phyloP scores from a whole-genome alignment of 2,113 vertebrate genomes.

The Eublepharis macularius region DNA sequence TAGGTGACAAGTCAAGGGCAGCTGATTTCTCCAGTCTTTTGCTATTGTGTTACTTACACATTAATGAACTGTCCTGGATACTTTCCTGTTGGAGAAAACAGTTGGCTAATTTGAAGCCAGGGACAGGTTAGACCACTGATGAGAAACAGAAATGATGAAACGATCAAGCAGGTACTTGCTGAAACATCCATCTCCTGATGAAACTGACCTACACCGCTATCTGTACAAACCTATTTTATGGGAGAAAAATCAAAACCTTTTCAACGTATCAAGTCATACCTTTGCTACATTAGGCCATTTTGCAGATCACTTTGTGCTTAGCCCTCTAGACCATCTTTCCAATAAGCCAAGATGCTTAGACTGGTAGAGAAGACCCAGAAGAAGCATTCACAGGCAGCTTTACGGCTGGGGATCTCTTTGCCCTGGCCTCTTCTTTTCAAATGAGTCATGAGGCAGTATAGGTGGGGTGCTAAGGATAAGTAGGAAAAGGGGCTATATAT shows the following conservation, averaged over 20 bases:
- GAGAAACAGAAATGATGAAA: constrained; percentile 43
- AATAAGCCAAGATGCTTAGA: constrained; percentile 28
- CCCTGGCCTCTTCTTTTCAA: too few species aligned
- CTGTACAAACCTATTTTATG: constrained; percentile 63
- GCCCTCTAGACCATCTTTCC: constrained; percentile 32
- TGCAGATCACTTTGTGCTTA: constrained; percentile 29
- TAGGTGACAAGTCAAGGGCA: not conserved
- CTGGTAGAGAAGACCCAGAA: constrained; percentile 8
- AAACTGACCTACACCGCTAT: constrained; percentile 71
- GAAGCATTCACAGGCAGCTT: too few species aligned
- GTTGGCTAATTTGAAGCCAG: not conserved
- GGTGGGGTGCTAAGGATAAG: too few species aligned
- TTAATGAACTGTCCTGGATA: not conserved
- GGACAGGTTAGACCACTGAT: not conserved
- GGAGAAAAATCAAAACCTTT: constrained; percentile 57
- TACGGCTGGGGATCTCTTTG: too few species aligned
- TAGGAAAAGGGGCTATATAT: too few species aligned
- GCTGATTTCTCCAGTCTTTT: not conserved
- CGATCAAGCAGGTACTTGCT: constrained; percentile 58
- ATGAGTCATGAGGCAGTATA: too few species aligned
- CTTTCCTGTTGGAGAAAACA: not conserved
- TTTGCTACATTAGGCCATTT: constrained; percentile 33
- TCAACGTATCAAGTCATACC: not conserved
- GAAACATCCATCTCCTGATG: constrained; percentile 43
- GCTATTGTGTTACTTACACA: not conserved